Evolutionary conservation across 2,888 invertebrate species (phyloP), one percentile per base, ranked within the genome.

Genomic region (Drosophila basisetae): DNA sequence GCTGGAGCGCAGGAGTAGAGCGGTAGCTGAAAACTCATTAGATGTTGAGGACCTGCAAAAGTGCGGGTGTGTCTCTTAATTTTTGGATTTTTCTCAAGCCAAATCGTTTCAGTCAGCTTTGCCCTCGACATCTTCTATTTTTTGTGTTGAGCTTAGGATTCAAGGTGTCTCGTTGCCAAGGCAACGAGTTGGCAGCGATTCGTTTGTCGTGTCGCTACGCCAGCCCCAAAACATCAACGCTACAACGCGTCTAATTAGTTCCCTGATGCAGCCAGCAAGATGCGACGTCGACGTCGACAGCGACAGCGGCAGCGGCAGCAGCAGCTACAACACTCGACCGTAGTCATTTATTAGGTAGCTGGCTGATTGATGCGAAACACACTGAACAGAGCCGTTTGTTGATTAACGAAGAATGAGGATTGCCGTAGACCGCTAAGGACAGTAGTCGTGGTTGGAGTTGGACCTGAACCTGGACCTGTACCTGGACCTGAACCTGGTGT

Each of bases 201-300:
- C 68, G 68, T 61, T 68, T 60, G 74, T 39, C 67, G 55, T 62
- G 72, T 62, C 58, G 52, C 56, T 54, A 28, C 18, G 62, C 68
- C 67, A 59, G 67, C 13, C 53, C 28, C 56, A 53, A 53, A 65
- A 58, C 47, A 41, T 59, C 76, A 65, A 73, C 60, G 56, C 78
- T 69, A 83, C 80, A 83, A 68, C 76, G 72, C 84, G 77, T 85
- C 89, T 84, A 84, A 84, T 84, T 84, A 84, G 83, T 86, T 86
- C 71, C 75, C 80, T 53, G 37, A 56, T 43, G 63, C 65, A 60
- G 53, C 64, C 74, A 72, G 74, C 73, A 85, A 80, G 86, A 74
- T 49, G 62, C 68, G 58, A 47, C 58, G 28, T 4, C 52, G 30
- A 25, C 59, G n/a, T 4, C 13, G 61, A 61, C 54, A 1, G 54